phyloP scores from a whole-genome alignment of 2,797 vertebrate genomes.

The Myiotriccus ornatus region DNA sequence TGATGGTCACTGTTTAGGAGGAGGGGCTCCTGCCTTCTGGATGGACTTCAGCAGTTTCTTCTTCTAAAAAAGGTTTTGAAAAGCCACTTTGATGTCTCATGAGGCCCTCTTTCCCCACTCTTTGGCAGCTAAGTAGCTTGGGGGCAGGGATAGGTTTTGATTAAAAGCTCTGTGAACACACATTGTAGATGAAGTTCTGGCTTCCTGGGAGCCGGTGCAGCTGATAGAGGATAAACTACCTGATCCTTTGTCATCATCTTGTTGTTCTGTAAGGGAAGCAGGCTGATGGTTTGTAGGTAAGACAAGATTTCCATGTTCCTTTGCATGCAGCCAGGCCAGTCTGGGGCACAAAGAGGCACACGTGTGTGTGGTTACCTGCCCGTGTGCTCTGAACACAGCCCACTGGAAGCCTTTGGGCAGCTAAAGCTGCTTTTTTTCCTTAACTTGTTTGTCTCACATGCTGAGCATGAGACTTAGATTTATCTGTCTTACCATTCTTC shows the following conservation, averaged over 20 bases:
- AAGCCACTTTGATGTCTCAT: not conserved
- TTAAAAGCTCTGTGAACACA: not conserved
- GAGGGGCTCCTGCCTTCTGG: not conserved
- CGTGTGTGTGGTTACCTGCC: rapidly evolving
- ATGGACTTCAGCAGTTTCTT: not conserved
- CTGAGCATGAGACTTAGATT: not conserved
- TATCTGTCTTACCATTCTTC: not conserved
- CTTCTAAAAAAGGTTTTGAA: not conserved
- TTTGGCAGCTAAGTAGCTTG: not conserved
- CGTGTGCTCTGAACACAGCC: rapidly evolving
- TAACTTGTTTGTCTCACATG: not conserved
- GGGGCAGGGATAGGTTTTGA: not conserved
- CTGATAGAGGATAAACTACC: not conserved
- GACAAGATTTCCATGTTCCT: not conserved
- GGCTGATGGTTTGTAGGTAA: constrained; percentile 32
- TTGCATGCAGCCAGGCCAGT: not conserved
- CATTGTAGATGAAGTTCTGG: not conserved
- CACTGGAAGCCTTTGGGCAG: rapidly evolving
- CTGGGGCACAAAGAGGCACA: rapidly evolving
- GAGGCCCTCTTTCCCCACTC: not conserved
- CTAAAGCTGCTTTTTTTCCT: not conserved
- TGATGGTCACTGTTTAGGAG: not conserved
- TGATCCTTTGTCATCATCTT: not conserved
- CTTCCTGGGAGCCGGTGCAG: rapidly evolving
- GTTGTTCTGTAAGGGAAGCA: not conserved